Percentiles rank a stretch among this genome's conserved stretches.
Conservation (phyloP, 92 coral and sea anemone genomes). For the Phenganax subtilis region DNA sequence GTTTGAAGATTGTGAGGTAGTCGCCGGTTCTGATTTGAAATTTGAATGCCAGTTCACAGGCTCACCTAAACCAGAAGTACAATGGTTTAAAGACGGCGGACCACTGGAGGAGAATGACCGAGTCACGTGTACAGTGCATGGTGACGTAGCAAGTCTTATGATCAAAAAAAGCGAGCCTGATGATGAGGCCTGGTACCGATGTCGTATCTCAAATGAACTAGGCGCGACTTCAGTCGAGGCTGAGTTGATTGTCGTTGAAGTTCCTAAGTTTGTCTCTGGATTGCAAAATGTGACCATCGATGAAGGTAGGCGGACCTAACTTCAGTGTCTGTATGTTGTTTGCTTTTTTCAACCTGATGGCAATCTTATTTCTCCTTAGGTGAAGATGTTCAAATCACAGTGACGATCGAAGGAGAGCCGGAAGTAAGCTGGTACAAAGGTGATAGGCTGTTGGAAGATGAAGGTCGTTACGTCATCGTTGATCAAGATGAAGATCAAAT, state of each 20-base stretch:
- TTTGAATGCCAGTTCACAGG: constrained; percentile 49
- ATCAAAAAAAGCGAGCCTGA: constrained; percentile 57
- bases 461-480: constrained; percentile 73
- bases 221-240: constrained; percentile 63
- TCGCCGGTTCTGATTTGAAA: constrained; percentile 32
- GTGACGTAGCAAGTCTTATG: constrained; percentile 52
- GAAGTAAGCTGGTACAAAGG: constrained; percentile 87
- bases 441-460: constrained; percentile 63
- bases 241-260: constrained; percentile 70
- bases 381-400: constrained; percentile 76
- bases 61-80: constrained; percentile 63
- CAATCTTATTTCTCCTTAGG: constrained; percentile 31
- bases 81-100: constrained; percentile 69
- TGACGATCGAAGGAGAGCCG: constrained; percentile 78
- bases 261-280: constrained; percentile 67
- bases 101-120: constrained; percentile 58
- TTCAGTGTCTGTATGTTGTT: neutral
- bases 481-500: constrained; percentile 70
- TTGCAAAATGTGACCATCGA: constrained; percentile 60
- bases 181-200: constrained; percentile 72
- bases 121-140: constrained; percentile 58
- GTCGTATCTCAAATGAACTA: constrained; percentile 60
- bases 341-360: neutral
- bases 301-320: constrained; percentile 49
- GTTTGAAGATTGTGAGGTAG: constrained; percentile 37